These are phyloP conservation scores for Xestia xanthographa DNA, from an alignment of 2,888 invertebrate genomes.

Conservation along the genomic window DNA sequence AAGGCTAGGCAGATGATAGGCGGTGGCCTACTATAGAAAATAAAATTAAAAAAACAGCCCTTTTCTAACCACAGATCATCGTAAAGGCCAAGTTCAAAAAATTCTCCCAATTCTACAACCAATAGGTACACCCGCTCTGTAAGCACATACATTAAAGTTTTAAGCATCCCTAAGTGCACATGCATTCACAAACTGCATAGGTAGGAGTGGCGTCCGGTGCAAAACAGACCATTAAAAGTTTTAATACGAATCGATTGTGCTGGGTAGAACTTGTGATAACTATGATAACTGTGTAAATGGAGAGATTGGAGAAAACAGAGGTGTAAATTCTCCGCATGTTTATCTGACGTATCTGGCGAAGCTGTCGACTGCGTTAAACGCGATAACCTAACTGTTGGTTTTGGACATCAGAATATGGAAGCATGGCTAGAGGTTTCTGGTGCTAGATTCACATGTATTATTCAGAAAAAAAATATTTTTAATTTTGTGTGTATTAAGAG, in stretches of 20 bases:
- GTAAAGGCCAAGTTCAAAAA: too few species aligned
- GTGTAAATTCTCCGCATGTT: neutral
- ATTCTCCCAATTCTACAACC: neutral
- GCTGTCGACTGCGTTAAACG: neutral
- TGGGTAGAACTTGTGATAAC: slow-evolving; percentile 68
- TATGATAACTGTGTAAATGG: neutral
- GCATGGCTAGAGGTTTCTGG: neutral
- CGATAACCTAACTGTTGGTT: neutral
- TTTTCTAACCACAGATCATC: neutral
- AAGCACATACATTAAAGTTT: slow-evolving; percentile 22
- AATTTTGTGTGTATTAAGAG: neutral
- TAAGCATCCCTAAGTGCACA: slow-evolving; percentile 15
- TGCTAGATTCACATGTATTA: neutral
- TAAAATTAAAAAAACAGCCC: neutral
- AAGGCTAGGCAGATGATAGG: too few species aligned
- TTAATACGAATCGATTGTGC: slow-evolving; percentile 65
- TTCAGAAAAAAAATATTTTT: neutral
- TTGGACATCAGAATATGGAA: neutral
- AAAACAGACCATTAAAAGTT: slow-evolving; percentile 72
- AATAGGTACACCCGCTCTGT: neutral
- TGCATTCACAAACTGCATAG: slow-evolving; percentile 52
- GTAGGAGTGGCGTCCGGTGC: slow-evolving; percentile 70
- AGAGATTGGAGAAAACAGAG: neutral
- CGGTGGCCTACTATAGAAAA: too few species aligned
- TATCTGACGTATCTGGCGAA: neutral